These are phyloP conservation scores for Otis tarda DNA, from an alignment of 2,113 vertebrate species.

Conservation along the genomic window DNA sequence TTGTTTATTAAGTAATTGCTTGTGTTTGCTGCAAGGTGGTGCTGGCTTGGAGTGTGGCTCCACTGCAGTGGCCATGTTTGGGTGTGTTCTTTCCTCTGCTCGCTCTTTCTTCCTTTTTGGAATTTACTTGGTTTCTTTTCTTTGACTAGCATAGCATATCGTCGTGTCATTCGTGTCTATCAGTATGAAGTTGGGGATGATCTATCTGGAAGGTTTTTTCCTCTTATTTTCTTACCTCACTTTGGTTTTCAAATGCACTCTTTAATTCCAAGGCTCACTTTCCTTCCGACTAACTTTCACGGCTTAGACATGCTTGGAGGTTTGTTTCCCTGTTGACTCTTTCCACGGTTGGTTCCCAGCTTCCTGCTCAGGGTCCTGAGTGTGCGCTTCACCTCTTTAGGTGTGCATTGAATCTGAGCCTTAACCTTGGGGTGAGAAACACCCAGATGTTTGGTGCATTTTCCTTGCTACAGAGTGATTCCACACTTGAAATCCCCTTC, in stretches of 20 bases:
- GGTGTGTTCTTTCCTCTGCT: conserved; percentile 47
- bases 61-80: conserved; percentile 19
- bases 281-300: conserved; percentile 83
- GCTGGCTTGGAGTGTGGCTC: conserved; percentile 54
- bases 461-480: conserved; percentile 33
- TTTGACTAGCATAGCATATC: conserved; percentile 95
- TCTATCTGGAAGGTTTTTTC: conserved; percentile 96
- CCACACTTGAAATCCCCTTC: conserved; percentile 3
- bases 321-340: conserved; percentile 32
- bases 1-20: neutral
- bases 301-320: conserved; percentile 59
- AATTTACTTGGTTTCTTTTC: conserved; percentile 82
- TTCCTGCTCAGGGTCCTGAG: conserved; percentile 33
- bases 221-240: conserved; percentile 81
- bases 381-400: conserved; percentile 24
- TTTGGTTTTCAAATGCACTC: conserved; percentile 77
- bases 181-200: conserved; percentile 98
- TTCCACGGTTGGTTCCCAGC: conserved; percentile 30
- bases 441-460: neutral
- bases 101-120: conserved; percentile 38
- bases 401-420: conserved; percentile 6
- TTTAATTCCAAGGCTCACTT: conserved; percentile 78
- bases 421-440: conserved; percentile 36
- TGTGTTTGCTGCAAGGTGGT: neutral
- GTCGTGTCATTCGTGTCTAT: conserved; percentile 96